Evolutionary conservation across 1,140 invertebrate species (phyloP), one percentile per base, ranked within the genome.

Genomic region (Camponotus floridanus): DNA sequence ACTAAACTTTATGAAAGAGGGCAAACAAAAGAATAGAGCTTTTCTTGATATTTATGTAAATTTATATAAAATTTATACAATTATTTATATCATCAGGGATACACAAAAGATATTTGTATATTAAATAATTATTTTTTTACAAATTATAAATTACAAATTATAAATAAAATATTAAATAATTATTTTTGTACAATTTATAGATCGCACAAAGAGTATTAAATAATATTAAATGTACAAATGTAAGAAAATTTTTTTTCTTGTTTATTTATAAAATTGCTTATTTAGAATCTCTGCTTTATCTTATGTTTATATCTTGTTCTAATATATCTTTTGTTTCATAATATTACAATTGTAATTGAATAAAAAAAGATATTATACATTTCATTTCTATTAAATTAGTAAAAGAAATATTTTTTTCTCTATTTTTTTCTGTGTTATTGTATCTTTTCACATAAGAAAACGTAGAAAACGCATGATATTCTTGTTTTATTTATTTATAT

Each of bases 1-100:
- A 36, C 86, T 7, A 65, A 91, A 31, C 81, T 91, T n/a, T 94
- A 94, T 59, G 59, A 65, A 74, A 74, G 26, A 48, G 13, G 3
- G n/a, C 11, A 62, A 59, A 31, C 55, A 31, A 13, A 55, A 31
- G 18, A 61, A 3, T 61, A 45, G 4, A 76, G 8, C 9, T 21
- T 55, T 8, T 18, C 2, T 26, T 26, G 26, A 57, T 36, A 18
- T 26, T 26, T 8, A 68, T 68, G 33, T 45, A 76, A 31, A 31
- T 79, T 65, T 36, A 51, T 45, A 45, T 18, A 33, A 68, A 55
- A 42, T 13, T 68, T 79, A 59, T 67, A 42, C n/a, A 2, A 55
- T 26, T 31, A 42, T 42, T 18, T 59, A 68, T 26, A 39, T 8
- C 31, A 55, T 39, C 0, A 26, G 26, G 26, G 36, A 3, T 39